These are phyloP conservation scores for Laticauda colubrina DNA, from an alignment of 2,113 vertebrate genomes.

Conservation along the genomic window DNA sequence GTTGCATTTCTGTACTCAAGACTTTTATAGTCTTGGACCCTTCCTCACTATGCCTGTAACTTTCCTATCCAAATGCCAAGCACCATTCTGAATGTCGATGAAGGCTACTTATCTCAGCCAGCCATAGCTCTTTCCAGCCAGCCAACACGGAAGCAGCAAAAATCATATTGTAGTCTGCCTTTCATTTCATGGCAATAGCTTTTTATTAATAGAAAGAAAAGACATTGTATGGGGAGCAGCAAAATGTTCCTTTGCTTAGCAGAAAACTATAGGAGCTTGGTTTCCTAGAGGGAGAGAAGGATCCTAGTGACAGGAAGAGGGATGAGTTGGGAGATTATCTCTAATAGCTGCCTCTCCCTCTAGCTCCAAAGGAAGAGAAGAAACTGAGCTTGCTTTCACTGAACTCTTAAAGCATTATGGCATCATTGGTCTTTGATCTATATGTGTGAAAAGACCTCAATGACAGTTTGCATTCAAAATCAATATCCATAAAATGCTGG, in stretches of 20 bases:
- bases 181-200: neutral
- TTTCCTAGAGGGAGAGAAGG: neutral
- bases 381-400: neutral
- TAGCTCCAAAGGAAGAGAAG: neutral
- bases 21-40: neutral
- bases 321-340: neutral
- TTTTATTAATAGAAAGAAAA: neutral
- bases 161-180: neutral
- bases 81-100: neutral
- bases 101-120: neutral
- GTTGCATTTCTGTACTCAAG: fast-evolving
- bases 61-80: neutral
- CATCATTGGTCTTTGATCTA: neutral
- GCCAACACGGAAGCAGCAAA: neutral
- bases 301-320: neutral
- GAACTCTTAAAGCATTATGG: neutral
- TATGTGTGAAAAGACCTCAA: neutral
- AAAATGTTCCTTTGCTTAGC: neutral
- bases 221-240: neutral
- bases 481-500: neutral
- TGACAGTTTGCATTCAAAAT: neutral
- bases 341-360: neutral
- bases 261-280: neutral
- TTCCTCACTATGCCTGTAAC: neutral
- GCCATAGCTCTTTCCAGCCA: neutral